Evolutionary conservation across 2,797 vertebrate genomes (phyloP).

Genomic region (Mustela erminea): DNA sequence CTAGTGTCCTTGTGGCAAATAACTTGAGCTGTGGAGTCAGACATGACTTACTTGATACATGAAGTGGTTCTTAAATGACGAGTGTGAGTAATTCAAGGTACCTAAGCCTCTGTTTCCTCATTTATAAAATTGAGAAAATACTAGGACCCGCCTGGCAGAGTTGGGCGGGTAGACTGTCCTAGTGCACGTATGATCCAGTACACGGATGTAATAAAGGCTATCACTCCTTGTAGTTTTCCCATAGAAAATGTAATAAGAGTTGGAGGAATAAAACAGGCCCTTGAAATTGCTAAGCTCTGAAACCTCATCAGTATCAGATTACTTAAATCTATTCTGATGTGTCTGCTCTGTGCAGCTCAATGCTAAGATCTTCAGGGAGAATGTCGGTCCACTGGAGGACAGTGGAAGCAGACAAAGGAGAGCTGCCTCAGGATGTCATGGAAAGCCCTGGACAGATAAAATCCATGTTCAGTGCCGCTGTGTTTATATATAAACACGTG

Average conservation of each 20-base stretch:
- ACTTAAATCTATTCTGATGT: neutral
- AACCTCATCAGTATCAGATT: neutral
- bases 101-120: neutral
- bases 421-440: neutral
- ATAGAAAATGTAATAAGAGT: neutral
- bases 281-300: neutral
- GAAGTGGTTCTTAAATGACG: neutral
- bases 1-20: neutral
- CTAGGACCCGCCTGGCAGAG: neutral
- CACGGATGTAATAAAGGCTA: rapidly evolving
- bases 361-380: neutral
- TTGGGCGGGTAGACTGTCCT: neutral
- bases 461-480: neutral
- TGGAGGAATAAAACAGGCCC: neutral
- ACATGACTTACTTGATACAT: neutral
- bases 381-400: rapidly evolving
- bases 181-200: rapidly evolving
- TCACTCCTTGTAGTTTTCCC: neutral
- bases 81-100: neutral
- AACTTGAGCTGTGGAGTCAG: neutral
- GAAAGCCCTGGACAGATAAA: neutral
- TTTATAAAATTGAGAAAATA: neutral
- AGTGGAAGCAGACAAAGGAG: neutral
- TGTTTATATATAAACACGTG: neutral
- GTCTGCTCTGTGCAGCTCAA: neutral